Conservation (phyloP, 92 coral and sea anemone genomes). For the Parazoanthus swiftii region DNA sequence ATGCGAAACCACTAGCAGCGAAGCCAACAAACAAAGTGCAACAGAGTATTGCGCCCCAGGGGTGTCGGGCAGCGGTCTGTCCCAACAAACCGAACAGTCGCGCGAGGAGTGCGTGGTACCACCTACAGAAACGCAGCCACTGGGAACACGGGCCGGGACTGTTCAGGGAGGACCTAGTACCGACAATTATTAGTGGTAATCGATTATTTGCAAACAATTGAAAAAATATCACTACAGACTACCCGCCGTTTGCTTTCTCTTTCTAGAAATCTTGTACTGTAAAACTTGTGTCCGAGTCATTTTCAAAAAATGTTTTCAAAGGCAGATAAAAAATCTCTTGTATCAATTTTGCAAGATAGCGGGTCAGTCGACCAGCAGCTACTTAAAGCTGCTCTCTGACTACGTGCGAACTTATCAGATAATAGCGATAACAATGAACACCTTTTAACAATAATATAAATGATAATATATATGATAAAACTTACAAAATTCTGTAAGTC, state of each 20-base stretch:
- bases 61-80: conserved; percentile 50
- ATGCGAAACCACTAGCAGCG: conserved; percentile 46
- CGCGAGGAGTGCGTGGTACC: conserved; percentile 42
- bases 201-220: background rate
- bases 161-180: background rate
- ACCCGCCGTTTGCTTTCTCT: background rate
- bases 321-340: too few species aligned
- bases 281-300: too few species aligned
- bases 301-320: too few species aligned
- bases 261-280: too few species aligned
- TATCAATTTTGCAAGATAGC: too few species aligned
- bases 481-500: too few species aligned
- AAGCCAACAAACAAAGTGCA: conserved; percentile 38
- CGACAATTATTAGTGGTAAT: background rate
- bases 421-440: too few species aligned
- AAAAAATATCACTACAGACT: background rate
- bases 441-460: too few species aligned
- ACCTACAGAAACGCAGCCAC: conserved; percentile 50
- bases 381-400: too few species aligned
- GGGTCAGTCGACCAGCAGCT: too few species aligned
- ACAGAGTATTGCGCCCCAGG: conserved; percentile 34
- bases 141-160: conserved; percentile 30
- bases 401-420: too few species aligned
- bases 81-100: conserved; percentile 57
- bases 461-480: too few species aligned